Conservation (phyloP, 2,797 vertebrate genomes). For the Sandelia bainsii region DNA sequence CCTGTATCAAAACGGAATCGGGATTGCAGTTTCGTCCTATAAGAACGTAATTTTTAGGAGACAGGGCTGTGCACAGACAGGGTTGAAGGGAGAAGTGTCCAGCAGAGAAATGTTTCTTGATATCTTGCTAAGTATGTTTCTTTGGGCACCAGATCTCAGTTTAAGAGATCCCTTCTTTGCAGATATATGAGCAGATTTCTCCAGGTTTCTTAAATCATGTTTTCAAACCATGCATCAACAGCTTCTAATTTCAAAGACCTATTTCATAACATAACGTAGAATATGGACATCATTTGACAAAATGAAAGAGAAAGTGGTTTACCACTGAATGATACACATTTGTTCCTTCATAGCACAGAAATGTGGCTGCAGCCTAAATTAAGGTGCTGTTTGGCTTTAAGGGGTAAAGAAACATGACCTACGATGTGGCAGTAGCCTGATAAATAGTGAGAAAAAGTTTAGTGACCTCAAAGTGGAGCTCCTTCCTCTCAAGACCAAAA, state of each 20-base stretch:
- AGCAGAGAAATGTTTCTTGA: background rate
- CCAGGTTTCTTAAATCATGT: too few relatives aligned
- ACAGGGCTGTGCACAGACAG: too few relatives aligned
- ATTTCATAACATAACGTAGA: too few relatives aligned
- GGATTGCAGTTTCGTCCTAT: too few relatives aligned
- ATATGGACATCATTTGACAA: background rate
- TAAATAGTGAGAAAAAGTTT: conserved; percentile 1
- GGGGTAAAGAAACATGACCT: background rate
- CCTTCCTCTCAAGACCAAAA: background rate
- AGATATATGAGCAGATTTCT: too few relatives aligned
- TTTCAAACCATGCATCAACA: too few relatives aligned
- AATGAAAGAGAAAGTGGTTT: conserved; percentile 1
- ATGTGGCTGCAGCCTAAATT: background rate
- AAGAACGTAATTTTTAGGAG: too few relatives aligned
- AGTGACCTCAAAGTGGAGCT: background rate
- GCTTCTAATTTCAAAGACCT: too few relatives aligned
- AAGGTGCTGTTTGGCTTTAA: background rate
- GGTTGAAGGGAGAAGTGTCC: conserved; percentile 12
- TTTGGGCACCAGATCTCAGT: background rate
- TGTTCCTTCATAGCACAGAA: background rate
- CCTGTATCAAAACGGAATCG: too few relatives aligned
- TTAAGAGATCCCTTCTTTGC: background rate
- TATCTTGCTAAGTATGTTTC: background rate
- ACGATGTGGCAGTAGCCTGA: background rate
- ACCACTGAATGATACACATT: background rate